These are phyloP conservation scores for Plutomurus gul DNA, from an alignment of 1,140 invertebrate genomes.

Conservation along the genomic window DNA sequence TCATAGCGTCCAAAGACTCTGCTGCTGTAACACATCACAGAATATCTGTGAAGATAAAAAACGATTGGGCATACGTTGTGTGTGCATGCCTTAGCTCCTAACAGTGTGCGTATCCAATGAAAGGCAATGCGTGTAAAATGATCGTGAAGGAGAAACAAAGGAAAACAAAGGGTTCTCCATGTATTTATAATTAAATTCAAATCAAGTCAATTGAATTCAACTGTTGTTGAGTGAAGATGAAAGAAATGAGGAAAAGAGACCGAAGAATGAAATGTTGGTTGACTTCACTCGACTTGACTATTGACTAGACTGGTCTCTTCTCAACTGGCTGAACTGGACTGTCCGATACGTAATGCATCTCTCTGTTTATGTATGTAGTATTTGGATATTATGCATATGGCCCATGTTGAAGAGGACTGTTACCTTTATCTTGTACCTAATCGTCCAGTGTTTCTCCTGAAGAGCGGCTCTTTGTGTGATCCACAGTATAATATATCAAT, in stretches of 20 bases:
- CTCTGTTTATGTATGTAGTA: no score
- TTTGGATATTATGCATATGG: no score
- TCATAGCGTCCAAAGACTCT: no score
- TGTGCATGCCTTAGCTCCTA: no score
- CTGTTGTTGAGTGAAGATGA: background rate
- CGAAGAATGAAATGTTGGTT: background rate
- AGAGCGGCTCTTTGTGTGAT: slow-evolving; percentile 1
- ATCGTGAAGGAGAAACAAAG: no score
- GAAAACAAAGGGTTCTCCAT: background rate
- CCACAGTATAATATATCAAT: background rate
- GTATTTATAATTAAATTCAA: slow-evolving; percentile 7
- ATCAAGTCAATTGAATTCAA: background rate
- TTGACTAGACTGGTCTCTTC: no score
- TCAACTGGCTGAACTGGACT: background rate
- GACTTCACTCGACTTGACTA: background rate
- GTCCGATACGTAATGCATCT: background rate
- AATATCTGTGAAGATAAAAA: no score
- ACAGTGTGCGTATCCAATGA: no score
- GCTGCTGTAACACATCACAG: no score
- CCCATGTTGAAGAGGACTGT: no score
- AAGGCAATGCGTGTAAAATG: no score
- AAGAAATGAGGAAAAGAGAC: background rate
- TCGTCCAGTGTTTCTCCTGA: background rate
- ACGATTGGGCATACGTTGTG: no score
- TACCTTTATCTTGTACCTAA: background rate